Conservation (phyloP, 2,113 vertebrate genomes). For the Galbula dea region DNA sequence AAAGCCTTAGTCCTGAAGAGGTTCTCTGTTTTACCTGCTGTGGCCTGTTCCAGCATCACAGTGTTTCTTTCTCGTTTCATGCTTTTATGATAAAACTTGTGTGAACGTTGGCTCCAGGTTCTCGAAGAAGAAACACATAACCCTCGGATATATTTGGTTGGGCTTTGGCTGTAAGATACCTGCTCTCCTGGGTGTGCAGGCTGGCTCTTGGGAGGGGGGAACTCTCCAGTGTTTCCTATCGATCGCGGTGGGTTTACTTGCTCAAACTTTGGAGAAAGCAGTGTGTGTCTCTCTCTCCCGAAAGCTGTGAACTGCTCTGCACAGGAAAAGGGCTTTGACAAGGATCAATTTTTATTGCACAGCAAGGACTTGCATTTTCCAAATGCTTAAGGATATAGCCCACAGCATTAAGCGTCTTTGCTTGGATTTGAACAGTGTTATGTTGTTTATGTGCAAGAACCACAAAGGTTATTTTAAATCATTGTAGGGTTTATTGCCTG, state of each 20-base stretch:
- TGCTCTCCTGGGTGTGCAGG: background rate
- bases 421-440: constrained; percentile 48
- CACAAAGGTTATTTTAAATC: constrained; percentile 43
- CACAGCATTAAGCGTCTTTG: constrained; percentile 44
- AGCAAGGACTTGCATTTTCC: constrained; percentile 46
- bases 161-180: background rate
- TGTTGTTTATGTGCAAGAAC: constrained; percentile 30
- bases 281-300: background rate
- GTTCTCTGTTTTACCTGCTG: constrained; percentile 44
- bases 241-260: background rate
- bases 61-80: background rate
- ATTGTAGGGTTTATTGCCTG: constrained; percentile 20
- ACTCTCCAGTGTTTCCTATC: background rate
- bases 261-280: constrained; percentile 19
- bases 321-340: constrained; percentile 33
- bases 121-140: background rate
- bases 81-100: constrained; percentile 18
- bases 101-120: background rate
- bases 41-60: constrained; percentile 39
- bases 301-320: background rate
- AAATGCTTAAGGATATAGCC: constrained; percentile 50
- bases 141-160: background rate
- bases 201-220: background rate
- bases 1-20: constrained; percentile 26
- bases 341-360: constrained; percentile 22